A percentile compares a stretch with the other conserved stretches of the same genome.
phyloP scores from a whole-genome alignment of 1,140 invertebrate species.

The Aphis craccivora region DNA sequence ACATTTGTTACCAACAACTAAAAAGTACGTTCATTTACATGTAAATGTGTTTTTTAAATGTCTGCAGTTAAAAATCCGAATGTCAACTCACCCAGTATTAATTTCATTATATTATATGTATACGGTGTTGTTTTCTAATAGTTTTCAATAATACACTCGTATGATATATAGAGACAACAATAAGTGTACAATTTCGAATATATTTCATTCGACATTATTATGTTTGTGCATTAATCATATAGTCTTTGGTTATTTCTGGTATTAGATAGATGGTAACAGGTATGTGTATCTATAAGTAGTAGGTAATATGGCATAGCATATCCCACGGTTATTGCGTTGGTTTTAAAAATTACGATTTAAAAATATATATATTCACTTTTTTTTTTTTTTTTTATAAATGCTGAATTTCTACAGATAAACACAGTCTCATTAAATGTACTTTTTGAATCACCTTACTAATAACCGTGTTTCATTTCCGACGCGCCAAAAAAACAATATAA shows the following conservation, averaged over 20 bases:
- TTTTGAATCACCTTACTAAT: neutral
- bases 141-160: neutral
- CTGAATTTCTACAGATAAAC: neutral
- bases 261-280: neutral
- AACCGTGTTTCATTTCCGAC: neutral
- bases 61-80: neutral
- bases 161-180: neutral
- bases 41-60: slow-evolving; percentile 4
- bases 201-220: neutral
- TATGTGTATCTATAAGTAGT: neutral
- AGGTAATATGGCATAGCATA: neutral
- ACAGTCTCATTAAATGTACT: neutral
- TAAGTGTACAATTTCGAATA: neutral
- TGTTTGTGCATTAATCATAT: neutral
- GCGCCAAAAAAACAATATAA: neutral
- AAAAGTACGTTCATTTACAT: neutral
- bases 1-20: neutral
- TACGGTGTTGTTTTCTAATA: neutral
- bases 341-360: neutral
- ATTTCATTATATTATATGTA: neutral
- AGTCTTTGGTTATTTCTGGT: neutral
- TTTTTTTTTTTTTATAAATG: neutral
- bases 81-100: neutral
- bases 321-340: neutral
- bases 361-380: neutral